Base-by-base conservation (phyloP, 2,797 vertebrate species). In the Parauchenoglanis punctatus region DNA sequence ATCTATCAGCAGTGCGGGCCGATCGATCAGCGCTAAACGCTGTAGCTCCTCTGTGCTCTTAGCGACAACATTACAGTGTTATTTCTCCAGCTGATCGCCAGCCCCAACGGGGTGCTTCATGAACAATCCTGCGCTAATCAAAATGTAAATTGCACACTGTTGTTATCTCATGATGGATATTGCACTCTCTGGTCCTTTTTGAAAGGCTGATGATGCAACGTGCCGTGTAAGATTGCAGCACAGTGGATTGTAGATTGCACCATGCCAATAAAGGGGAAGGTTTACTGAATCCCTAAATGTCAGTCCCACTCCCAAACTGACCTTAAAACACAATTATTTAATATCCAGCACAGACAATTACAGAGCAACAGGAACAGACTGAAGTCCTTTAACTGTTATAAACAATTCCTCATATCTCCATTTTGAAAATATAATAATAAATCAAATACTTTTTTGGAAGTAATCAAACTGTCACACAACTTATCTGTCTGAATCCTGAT, bases 301-400 rank as follows among this genome's bases (percentile, higher is more conserved):
- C 85, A 86, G 78, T 73, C 81, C 40, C 31, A 65, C 84, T 85
- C 77, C 84, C 81, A 86, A 83, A 56, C 76, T 88, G 81, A 58
- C 75, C 89, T 90, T 89, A 89, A 91, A 90, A 87, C 54, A 85
- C 72, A 76, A 88, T 88, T 85, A 89, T 87, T 87, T 87, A 87
- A 88, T 56, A 76, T 75, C 82, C 25, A 65, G 63, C 73, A 35
- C 75, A 72, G 85, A 90, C 86, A 54, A 88, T 87, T 85, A 59
- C 44, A 82, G 25, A 67, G 81, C 81, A 28, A 67, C 44, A 82
- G 59, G 80, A 82, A 49, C 40, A 65, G 44, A 31, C 13, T 28
- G 81, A 82, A 52, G 81, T 46, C 58, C 13, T 81, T 63, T 46
- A 63, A 81, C 44, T 67, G 59, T 11, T 28, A 49, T n/a, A 49